Conservation (phyloP, 2,113 vertebrate genomes). For the Ramphastos sulfuratus region DNA sequence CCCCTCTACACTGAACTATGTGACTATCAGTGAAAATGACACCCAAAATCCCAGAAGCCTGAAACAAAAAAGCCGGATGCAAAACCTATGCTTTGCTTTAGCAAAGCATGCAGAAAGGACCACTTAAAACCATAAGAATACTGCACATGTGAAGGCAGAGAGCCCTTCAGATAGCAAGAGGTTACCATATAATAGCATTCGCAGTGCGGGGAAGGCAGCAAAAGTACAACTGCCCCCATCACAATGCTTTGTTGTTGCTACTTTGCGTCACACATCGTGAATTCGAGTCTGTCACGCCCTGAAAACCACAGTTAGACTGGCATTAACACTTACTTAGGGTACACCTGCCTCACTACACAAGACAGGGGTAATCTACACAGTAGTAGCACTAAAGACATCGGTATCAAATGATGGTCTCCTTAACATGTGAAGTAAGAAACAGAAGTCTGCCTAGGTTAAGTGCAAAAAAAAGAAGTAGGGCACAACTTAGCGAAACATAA, state of each 20-base stretch:
- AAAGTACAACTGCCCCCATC: neutral
- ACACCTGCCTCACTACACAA: neutral
- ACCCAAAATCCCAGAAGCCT: neutral
- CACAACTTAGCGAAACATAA: neutral
- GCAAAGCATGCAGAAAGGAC: neutral
- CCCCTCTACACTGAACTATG: neutral
- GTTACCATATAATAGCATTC: neutral
- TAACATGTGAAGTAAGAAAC: neutral
- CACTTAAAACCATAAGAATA: neutral
- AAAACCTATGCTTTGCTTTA: neutral
- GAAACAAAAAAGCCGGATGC: neutral
- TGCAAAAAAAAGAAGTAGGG: neutral
- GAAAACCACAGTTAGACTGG: neutral
- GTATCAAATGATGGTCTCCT: neutral
- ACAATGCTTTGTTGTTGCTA: neutral
- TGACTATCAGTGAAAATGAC: neutral
- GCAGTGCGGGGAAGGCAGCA: neutral
- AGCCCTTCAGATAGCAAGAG: neutral
- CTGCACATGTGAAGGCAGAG: accelerated
- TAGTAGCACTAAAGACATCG: neutral
- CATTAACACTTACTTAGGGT: neutral
- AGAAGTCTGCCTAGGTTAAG: neutral
- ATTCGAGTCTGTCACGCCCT: accelerated
- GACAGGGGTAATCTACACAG: accelerated
- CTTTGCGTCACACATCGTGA: neutral